These are phyloP conservation scores for Sebastes steindachneri DNA, from an alignment of 2,797 vertebrate species.

Conservation along the genomic window DNA sequence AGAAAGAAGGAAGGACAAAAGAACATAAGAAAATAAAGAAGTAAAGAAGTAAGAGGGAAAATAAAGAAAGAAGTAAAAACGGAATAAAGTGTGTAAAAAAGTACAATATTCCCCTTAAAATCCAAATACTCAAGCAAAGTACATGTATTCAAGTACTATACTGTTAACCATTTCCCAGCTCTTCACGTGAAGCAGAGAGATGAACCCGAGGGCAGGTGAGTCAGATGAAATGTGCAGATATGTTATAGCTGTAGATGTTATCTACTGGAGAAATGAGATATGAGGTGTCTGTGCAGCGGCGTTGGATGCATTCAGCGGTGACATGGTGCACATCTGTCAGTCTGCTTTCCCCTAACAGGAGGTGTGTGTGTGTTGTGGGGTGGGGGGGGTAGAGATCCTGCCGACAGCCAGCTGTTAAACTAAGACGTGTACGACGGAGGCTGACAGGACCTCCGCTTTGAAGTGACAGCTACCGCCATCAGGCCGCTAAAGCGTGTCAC, in stretches of 20 bases:
- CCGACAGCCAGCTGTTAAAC: constrained; percentile 56
- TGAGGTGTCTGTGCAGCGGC: constrained; percentile 16
- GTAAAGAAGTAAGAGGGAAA: background rate
- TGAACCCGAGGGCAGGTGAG: background rate
- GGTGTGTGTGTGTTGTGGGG: background rate
- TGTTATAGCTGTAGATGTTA: background rate
- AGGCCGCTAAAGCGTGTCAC: constrained; percentile 11
- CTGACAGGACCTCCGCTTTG: constrained; percentile 50
- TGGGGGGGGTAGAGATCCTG: background rate
- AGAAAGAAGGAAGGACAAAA: background rate
- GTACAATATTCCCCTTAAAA: background rate
- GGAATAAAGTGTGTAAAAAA: background rate
- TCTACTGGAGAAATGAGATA: background rate
- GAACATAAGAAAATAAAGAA: background rate
- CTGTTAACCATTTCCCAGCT: background rate
- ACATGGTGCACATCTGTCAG: constrained; percentile 58
- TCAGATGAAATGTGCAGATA: constrained; percentile 3
- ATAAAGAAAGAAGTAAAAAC: background rate
- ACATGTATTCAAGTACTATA: background rate
- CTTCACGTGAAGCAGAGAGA: background rate
- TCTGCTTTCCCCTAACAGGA: constrained; percentile 44
- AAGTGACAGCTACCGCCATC: constrained; percentile 46
- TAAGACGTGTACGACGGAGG: constrained; percentile 20
- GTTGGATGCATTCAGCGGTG: constrained; percentile 10
- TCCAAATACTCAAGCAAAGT: background rate